Evolutionary conservation across 2,113 vertebrate genomes (phyloP).

Genomic region (Athene noctua): DNA sequence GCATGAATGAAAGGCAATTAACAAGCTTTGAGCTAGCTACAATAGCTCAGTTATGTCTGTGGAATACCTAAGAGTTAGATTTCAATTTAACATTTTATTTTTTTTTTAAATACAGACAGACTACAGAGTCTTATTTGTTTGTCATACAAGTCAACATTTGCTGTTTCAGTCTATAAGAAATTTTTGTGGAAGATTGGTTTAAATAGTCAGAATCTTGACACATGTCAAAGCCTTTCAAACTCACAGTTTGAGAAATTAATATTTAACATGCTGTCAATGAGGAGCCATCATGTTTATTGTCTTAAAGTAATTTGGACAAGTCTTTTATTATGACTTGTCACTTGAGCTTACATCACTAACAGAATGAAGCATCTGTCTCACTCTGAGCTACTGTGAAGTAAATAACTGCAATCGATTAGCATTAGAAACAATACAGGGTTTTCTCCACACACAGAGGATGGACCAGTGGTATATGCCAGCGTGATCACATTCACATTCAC

Average conservation of each 20-base stretch:
- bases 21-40: neutral
- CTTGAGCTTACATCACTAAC: neutral
- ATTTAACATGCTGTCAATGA: conserved; percentile 31
- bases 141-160: neutral
- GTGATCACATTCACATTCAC: neutral
- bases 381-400: neutral
- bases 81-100: neutral
- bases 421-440: neutral
- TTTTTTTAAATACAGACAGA: neutral
- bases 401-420: neutral
- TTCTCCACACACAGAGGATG: neutral
- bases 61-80: neutral
- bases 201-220: conserved; percentile 1
- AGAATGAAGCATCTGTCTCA: neutral
- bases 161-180: neutral
- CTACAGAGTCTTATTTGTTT: neutral
- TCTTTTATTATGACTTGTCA: conserved; percentile 23
- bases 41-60: neutral
- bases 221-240: neutral
- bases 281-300: neutral
- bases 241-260: neutral
- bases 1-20: neutral
- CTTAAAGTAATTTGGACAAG: neutral
- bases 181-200: neutral
- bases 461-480: neutral